Conservation (phyloP, 1,140 invertebrate genomes). For the Formica selysi region DNA sequence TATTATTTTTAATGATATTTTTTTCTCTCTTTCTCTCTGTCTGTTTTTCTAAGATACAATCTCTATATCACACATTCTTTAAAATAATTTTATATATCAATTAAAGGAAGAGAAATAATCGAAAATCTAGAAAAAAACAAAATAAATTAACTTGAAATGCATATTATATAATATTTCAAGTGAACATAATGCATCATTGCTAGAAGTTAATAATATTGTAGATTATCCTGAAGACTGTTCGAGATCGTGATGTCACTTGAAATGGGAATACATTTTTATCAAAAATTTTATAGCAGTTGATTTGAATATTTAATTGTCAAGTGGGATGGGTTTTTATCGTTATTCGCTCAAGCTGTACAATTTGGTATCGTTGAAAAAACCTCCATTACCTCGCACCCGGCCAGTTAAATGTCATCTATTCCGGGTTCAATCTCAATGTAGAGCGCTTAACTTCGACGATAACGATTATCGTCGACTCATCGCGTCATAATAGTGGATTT, state of each 20-base stretch:
- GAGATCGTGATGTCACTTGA: background rate
- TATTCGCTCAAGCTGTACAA: constrained; percentile 61
- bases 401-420: constrained; percentile 66
- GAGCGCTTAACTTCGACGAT: constrained; percentile 72
- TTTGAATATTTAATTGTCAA: constrained; percentile 45
- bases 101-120: background rate
- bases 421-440: constrained; percentile 67
- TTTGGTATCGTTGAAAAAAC: constrained; percentile 63
- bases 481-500: constrained; percentile 72
- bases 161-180: no score
- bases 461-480: constrained; percentile 77
- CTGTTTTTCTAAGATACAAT: background rate
- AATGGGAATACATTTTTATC: background rate
- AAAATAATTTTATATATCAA: constrained; percentile 7
- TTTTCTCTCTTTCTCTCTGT: no score
- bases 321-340: constrained; percentile 3
- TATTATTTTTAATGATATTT: background rate
- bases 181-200: background rate
- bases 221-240: background rate
- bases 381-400: constrained; percentile 47
- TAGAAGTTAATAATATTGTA: background rate
- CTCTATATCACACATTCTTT: background rate
- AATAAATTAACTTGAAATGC: background rate
- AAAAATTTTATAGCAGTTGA: background rate
- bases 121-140: background rate